Evolutionary conservation across 2,888 invertebrate species (phyloP).

Genomic region (Megaustenia siamemsis): DNA sequence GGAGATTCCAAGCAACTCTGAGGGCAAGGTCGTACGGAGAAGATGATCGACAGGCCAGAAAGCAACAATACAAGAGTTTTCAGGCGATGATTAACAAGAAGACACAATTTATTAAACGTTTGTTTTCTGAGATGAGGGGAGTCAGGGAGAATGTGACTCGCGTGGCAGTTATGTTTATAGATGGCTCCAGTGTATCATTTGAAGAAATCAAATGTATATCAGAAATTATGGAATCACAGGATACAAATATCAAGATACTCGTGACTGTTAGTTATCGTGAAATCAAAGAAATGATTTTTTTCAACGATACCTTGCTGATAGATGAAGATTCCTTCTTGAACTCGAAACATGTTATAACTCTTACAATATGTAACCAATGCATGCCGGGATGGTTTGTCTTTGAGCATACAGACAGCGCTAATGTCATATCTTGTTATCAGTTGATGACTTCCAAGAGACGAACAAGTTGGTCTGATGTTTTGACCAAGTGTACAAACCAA

Average conservation of each 20-base stretch:
- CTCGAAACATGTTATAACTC: too few species aligned
- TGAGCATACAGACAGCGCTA: not conserved
- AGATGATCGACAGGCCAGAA: too few species aligned
- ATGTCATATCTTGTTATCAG: not conserved
- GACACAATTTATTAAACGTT: too few species aligned
- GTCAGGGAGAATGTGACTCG: not conserved
- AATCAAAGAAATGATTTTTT: not conserved
- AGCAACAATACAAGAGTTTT: too few species aligned
- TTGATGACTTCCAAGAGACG: too few species aligned
- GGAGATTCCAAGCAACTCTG: too few species aligned
- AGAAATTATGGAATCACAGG: not conserved
- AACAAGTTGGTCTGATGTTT: too few species aligned
- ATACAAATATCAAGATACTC: not conserved
- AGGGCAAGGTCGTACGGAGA: too few species aligned
- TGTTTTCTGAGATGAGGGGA: not conserved
- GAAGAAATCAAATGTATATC: not conserved
- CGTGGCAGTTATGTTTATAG: not conserved
- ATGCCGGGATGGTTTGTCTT: not conserved
- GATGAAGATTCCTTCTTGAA: too few species aligned
- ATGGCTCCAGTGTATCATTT: not conserved
- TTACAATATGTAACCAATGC: not conserved
- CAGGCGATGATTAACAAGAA: too few species aligned
- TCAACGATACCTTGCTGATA: too few species aligned
- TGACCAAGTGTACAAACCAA: too few species aligned
- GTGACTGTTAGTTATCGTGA: not conserved